Base-by-base conservation (phyloP, 92 coral and sea anemone genomes). In the Pocillopora grandis region DNA sequence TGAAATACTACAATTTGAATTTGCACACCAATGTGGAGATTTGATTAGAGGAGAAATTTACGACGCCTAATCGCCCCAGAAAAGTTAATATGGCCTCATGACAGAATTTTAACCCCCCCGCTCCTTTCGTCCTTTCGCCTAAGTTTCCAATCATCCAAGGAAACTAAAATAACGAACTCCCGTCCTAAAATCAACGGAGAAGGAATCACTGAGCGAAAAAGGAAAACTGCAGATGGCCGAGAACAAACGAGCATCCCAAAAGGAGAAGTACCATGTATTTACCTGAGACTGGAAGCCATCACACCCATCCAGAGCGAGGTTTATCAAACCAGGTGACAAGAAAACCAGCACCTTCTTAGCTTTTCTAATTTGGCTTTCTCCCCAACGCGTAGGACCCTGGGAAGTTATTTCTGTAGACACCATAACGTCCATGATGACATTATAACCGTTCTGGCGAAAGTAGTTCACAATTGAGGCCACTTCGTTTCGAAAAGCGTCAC, bases 361-460 rank as follows among this genome's bases (percentile, higher is more conserved):
- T 35, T 31, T 76, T 48, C 82, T 84, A 1, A 84, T 84, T 59
- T 84, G 88, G 48, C 58, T 58, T 61, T 84, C 88, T 18, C 76
- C 88, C 88, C 88, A 84, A 17, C 88, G 69, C 15, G 82, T 84
- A n/a, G 88, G 88, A 23, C 88, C 88, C 67, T 84, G 81, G 36
- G 88, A 76, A 31, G 64, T 76, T 16, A 84, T 84, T 58, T 84
- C 88, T 13, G 23, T 64, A 5, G 88, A 76, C 31, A 69, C 88
- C 88, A 84, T 84, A 12, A 15, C 77, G 70, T 84, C 88, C 88
- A 84, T 84, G 69, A 77, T 76, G 37, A 84, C 71, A 66, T 84
- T 66, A 76, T 76, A 84, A n/a, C 88, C 88, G 49, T 77, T 84
- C 55, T 84, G 59, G 58, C 88, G 88, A 62, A 84, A 76, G 68